phyloP scores from a whole-genome alignment of 2,797 vertebrate genomes.

The Ambastaia sidthimunki region DNA sequence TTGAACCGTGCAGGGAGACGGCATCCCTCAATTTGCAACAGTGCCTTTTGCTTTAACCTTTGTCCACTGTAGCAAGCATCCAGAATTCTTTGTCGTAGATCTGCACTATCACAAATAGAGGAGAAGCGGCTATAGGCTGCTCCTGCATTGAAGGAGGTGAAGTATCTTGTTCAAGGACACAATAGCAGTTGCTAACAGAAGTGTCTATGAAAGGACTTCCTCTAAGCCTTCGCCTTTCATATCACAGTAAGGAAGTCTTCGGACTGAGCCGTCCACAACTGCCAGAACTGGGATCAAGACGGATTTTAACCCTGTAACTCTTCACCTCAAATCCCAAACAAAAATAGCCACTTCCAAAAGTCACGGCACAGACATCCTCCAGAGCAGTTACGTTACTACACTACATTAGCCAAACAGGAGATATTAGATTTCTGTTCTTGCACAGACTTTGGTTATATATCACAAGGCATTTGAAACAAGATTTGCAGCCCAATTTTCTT shows the following conservation, averaged over 20 bases:
- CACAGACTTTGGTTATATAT: conserved; percentile 17
- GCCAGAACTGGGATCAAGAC: conserved; percentile 34
- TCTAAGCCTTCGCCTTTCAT: background rate
- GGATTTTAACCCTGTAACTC: conserved; percentile 33
- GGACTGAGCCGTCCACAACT: conserved; percentile 1
- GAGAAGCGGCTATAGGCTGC: background rate
- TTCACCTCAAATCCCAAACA: background rate
- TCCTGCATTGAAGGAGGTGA: conserved; percentile 3
- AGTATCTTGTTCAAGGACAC: conserved; percentile 28
- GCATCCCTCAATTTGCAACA: background rate
- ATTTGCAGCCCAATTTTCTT: conserved; percentile 16
- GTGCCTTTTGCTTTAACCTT: background rate
- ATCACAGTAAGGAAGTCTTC: conserved; percentile 7
- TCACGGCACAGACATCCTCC: background rate
- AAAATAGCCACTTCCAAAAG: conserved; percentile 7
- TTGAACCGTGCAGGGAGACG: background rate
- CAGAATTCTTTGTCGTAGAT: background rate
- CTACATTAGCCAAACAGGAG: conserved; percentile 7
- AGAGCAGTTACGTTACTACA: background rate
- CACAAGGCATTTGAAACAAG: conserved; percentile 23
- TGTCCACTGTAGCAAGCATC: background rate
- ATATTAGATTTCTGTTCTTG: conserved; percentile 19
- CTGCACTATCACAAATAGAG: conserved; percentile 7
- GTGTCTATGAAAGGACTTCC: conserved; percentile 11
- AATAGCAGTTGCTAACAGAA: conserved; percentile 7